phyloP scores from a whole-genome alignment of 2,113 vertebrate species.

The Prietella phreatophila region DNA sequence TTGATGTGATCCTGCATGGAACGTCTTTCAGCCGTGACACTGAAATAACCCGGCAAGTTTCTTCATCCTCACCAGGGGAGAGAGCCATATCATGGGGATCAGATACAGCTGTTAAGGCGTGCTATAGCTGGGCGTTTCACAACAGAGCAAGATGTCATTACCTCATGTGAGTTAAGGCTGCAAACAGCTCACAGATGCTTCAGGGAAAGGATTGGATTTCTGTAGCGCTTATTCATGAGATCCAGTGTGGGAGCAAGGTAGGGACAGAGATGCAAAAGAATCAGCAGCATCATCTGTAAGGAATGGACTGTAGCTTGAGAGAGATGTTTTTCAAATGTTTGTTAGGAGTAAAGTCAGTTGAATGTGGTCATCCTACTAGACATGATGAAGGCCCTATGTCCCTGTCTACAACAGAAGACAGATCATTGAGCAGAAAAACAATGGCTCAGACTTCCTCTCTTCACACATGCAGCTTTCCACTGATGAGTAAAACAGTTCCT shows the following conservation, averaged over 20 bases:
- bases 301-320: background rate
- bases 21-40: background rate
- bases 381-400: background rate
- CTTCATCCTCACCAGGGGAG: constrained; percentile 11
- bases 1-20: background rate
- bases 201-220: constrained; percentile 17
- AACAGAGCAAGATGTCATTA: constrained; percentile 39
- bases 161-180: constrained; percentile 43
- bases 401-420: constrained; percentile 12
- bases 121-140: constrained; percentile 24
- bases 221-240: constrained; percentile 25
- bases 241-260: background rate
- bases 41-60: constrained; percentile 10
- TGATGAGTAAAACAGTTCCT: constrained; percentile 56
- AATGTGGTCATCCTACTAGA: background rate
- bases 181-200: constrained; percentile 15
- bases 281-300: constrained; percentile 8
- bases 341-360: background rate
- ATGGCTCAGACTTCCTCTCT: constrained; percentile 37
- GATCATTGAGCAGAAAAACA: constrained; percentile 36
- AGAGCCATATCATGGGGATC: background rate
- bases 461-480: constrained; percentile 42
- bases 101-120: constrained; percentile 35
- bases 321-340: background rate
- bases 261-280: background rate